These are phyloP conservation scores for Asarcornis scutulata DNA, from an alignment of 2,113 vertebrate genomes.

Conservation along the genomic window DNA sequence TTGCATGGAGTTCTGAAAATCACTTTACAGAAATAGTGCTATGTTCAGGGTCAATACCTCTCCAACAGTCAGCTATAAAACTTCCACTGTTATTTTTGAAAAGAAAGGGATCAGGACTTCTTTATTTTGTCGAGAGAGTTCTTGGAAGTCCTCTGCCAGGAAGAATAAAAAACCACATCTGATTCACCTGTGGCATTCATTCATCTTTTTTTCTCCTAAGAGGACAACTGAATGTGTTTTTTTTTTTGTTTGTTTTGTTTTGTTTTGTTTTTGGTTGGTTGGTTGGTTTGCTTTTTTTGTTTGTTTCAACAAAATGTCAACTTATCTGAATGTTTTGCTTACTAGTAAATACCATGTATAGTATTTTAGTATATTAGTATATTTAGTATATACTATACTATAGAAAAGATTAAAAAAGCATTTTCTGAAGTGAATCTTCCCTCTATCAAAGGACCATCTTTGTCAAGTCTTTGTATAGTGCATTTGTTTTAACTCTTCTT, in stretches of 20 bases:
- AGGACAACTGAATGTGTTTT: not conserved
- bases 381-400: too few relatives aligned
- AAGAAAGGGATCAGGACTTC: not conserved
- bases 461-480: not conserved
- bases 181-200: not conserved
- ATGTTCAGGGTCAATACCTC: not conserved
- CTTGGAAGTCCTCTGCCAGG: not conserved
- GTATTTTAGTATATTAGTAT: too few relatives aligned
- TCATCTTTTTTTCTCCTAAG: not conserved
- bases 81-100: not conserved
- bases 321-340: not conserved
- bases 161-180: not conserved
- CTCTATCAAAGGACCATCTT: not conserved
- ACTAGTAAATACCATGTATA: not conserved
- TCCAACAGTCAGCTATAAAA: conserved; percentile 18
- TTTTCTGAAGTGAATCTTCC: not conserved
- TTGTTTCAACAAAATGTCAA: not conserved
- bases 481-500: not conserved
- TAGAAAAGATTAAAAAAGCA: not conserved
- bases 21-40: conserved; percentile 34
- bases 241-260: not conserved
- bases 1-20: conserved; percentile 30
- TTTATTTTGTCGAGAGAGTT: not conserved
- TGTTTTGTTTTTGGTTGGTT: too few relatives aligned
- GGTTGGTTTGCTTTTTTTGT: too few relatives aligned